These are phyloP conservation scores for Dynastes hyllus DNA, from an alignment of 2,888 invertebrate species.

Conservation along the genomic window DNA sequence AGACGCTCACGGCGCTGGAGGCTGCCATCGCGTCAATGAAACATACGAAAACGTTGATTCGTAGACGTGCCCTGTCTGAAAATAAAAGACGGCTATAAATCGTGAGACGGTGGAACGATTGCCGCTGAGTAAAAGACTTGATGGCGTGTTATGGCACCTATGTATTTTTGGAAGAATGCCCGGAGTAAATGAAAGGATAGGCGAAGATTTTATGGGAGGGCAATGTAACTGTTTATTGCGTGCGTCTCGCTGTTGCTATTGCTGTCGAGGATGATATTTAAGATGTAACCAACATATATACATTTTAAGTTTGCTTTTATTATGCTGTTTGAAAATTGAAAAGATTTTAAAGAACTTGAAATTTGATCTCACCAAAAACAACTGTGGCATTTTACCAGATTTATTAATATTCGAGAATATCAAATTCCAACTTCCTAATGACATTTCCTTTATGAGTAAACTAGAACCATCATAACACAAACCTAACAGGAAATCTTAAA, in stretches of 20 bases:
- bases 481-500: too few relatives aligned
- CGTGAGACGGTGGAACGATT: constrained; percentile 10
- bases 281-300: too few relatives aligned
- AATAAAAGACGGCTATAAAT: constrained; percentile 40
- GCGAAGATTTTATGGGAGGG: constrained; percentile 21
- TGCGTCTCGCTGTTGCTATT: not conserved
- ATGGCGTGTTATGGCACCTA: constrained; percentile 18
- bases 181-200: constrained; percentile 24
- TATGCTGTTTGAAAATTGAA: too few relatives aligned
- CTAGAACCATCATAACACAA: too few relatives aligned
- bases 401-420: too few relatives aligned
- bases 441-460: too few relatives aligned
- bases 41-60: constrained; percentile 42
- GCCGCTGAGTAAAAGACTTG: constrained; percentile 20
- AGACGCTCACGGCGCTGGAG: constrained; percentile 36
- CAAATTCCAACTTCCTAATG: too few relatives aligned
- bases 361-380: too few relatives aligned
- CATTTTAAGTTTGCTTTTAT: too few relatives aligned
- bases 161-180: constrained; percentile 7
- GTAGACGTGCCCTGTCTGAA: constrained; percentile 38
- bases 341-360: too few relatives aligned
- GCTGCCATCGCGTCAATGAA: constrained; percentile 22
- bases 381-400: too few relatives aligned
- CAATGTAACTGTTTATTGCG: constrained; percentile 8
- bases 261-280: too few relatives aligned